A percentile compares a stretch with the other conserved stretches of the same genome.
Evolutionary conservation across 2,113 vertebrate genomes (phyloP).

Genomic region (Danio rerio): GRCz12tu NC_133199.1:5977001-5977500

Average conservation of each 20-base stretch:
- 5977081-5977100: slow-evolving; percentile 61
- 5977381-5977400: not conserved
- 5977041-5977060: slow-evolving; percentile 58
- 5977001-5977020: slow-evolving; percentile 11
- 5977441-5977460: not conserved
- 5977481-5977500: not conserved
- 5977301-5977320: not conserved
- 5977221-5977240: not conserved
- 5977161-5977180: slow-evolving; percentile 25
- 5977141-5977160: slow-evolving; percentile 36
- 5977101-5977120: slow-evolving; percentile 69
- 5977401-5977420: slow-evolving; percentile 10
- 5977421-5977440: not conserved
- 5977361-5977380: slow-evolving; percentile 1
- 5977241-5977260: not conserved
- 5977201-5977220: not conserved
- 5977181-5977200: not conserved
- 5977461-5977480: slow-evolving; percentile 21
- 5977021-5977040: not conserved
- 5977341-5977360: not conserved
- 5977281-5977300: not conserved
- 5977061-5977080: slow-evolving; percentile 56
- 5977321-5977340: not conserved
- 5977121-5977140: slow-evolving; percentile 73
- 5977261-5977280: not conserved